phyloP scores from a whole-genome alignment of 1,140 invertebrate genomes.

The Sogatella furcifera region DNA sequence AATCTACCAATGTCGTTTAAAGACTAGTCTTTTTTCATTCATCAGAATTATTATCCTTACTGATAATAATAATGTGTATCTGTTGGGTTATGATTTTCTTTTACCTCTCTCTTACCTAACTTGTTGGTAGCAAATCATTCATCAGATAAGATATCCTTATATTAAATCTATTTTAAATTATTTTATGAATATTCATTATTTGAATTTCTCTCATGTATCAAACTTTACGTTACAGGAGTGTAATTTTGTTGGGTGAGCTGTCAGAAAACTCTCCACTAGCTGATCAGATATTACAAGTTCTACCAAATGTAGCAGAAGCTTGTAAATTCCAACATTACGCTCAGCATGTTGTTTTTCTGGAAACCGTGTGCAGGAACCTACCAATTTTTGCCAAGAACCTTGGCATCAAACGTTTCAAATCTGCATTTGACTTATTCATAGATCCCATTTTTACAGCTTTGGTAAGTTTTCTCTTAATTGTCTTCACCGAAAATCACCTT shows the following conservation, averaged over 20 bases:
- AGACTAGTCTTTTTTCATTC: no score
- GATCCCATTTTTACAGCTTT: conserved; percentile 41
- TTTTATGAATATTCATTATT: no score
- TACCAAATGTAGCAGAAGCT: conserved; percentile 29
- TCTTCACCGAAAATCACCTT: no score
- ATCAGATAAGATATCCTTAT: no score
- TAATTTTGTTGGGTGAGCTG: conserved; percentile 38
- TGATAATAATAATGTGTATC: no score
- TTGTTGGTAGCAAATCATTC: no score
- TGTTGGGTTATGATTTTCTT: no score
- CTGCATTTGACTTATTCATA: conserved; percentile 38
- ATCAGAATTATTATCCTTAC: no score
- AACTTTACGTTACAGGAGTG: conserved; percentile 32
- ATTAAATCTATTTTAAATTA: no score
- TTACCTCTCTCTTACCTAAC: no score
- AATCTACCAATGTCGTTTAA: no score
- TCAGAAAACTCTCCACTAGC: conserved; percentile 30
- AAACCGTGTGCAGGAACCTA: conserved; percentile 42
- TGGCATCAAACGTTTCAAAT: conserved; percentile 41
- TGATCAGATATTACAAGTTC: conserved; percentile 11
- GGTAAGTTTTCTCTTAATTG: conserved; percentile 29
- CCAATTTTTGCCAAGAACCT: conserved; percentile 38
- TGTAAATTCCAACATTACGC: conserved; percentile 36
- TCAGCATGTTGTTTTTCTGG: conserved; percentile 38
- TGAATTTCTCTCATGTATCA: not conserved